Percentiles rank a stretch among this genome's conserved stretches.
Conservation (phyloP, 2,113 vertebrate genomes). For the Bos javanicus region DNA sequence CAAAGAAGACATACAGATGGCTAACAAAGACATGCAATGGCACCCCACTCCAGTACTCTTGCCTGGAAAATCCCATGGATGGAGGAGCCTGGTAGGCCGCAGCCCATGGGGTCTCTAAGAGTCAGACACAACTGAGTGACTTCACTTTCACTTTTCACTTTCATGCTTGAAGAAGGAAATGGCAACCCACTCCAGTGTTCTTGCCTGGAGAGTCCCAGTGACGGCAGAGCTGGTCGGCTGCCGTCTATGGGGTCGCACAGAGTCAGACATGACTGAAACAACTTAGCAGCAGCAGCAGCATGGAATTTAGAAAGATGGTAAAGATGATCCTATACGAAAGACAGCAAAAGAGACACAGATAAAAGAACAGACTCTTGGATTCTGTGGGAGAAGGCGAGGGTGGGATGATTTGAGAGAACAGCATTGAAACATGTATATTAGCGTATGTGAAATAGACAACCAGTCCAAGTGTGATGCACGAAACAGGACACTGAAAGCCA, state of each 20-base stretch:
- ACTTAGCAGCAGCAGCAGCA: not conserved
- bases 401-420: not conserved
- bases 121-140: too few relatives aligned
- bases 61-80: too few relatives aligned
- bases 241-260: too few relatives aligned
- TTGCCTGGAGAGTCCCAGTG: too few relatives aligned
- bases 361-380: not conserved
- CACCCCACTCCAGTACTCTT: too few relatives aligned
- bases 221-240: too few relatives aligned
- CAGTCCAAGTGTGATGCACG: not conserved
- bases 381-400: not conserved
- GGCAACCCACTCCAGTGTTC: too few relatives aligned
- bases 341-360: not conserved
- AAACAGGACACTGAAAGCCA: not conserved
- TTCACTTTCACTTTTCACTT: too few relatives aligned
- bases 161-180: too few relatives aligned
- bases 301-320: not conserved
- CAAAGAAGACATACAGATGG: not conserved
- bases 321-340: not conserved
- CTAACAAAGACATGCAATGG: not conserved
- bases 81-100: too few relatives aligned
- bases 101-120: too few relatives aligned
- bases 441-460: not conserved
- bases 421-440: not conserved
- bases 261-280: too few relatives aligned